Evolutionary conservation across 2,113 vertebrate genomes (phyloP).

Genomic region (Bettongia penicillata): DNA sequence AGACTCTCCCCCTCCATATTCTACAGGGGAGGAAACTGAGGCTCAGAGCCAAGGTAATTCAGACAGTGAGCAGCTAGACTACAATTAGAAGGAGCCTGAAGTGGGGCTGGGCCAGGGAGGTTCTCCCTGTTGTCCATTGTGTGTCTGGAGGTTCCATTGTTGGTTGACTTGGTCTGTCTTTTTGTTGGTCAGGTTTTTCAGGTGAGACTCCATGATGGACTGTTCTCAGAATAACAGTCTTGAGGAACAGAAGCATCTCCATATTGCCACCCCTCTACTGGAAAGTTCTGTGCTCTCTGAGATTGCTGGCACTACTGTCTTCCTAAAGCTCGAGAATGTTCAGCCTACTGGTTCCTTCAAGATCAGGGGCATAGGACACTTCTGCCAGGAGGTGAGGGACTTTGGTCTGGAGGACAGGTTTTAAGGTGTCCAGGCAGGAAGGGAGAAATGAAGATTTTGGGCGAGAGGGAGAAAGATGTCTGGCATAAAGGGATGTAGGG

Average conservation of each 20-base stretch:
- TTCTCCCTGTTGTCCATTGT: background rate
- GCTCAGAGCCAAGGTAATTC: background rate
- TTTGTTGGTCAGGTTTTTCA: background rate
- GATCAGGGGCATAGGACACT: slow-evolving; percentile 93
- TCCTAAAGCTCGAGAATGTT: slow-evolving; percentile 92
- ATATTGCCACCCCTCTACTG: slow-evolving; percentile 87
- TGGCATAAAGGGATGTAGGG: background rate
- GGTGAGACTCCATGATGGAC: background rate
- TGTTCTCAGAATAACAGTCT: fast-evolving
- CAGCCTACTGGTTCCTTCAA: slow-evolving; percentile 95
- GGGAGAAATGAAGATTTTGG: background rate
- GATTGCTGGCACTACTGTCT: slow-evolving; percentile 84
- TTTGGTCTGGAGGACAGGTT: background rate
- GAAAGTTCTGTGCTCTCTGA: slow-evolving; percentile 89
- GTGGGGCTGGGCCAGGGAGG: fast-evolving
- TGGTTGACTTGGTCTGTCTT: background rate
- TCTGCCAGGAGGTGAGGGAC: slow-evolving; percentile 89
- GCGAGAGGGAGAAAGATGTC: background rate
- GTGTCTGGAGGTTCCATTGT: background rate
- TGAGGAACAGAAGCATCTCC: slow-evolving; percentile 78
- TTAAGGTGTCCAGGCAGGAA: background rate
- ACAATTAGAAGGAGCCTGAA: background rate
- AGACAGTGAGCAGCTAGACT: background rate
- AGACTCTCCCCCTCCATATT: background rate
- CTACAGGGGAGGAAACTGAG: background rate